Conservation (phyloP, 1,140 invertebrate species). For the Saccostrea cuccullata region DNA sequence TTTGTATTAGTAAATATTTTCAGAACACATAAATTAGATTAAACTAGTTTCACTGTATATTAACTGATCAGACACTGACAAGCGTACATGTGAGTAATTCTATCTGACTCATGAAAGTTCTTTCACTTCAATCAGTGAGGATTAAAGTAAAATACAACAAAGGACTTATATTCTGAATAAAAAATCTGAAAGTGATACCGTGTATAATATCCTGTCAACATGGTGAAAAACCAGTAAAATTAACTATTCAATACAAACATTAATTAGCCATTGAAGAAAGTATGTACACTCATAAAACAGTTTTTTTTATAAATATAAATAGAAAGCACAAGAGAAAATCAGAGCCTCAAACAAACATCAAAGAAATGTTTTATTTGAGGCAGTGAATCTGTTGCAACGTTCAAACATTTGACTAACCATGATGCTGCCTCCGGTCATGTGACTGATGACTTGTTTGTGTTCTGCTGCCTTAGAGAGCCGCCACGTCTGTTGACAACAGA, state of each 20-base stretch:
- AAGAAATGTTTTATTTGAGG: background rate
- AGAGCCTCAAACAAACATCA: background rate
- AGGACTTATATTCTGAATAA: too few species aligned
- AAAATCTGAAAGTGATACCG: too few species aligned
- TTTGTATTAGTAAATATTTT: too few species aligned
- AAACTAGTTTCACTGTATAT: too few species aligned
- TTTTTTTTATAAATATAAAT: background rate
- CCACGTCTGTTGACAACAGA: constrained; percentile 77
- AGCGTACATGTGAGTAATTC: too few species aligned
- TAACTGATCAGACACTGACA: too few species aligned
- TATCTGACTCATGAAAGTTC: too few species aligned
- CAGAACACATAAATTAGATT: too few species aligned
- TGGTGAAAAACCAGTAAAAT: too few species aligned
- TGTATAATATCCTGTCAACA: too few species aligned
- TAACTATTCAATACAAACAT: background rate
- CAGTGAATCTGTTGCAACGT: background rate
- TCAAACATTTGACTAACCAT: constrained; percentile 65
- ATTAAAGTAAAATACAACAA: too few species aligned
- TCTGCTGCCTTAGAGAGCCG: constrained; percentile 76
- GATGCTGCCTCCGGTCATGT: constrained; percentile 75
- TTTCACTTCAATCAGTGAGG: too few species aligned
- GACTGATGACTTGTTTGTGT: constrained; percentile 76
- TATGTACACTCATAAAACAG: background rate
- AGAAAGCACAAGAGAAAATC: background rate
- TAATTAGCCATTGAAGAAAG: background rate